A percentile compares a stretch with the other conserved stretches of the same genome.
Conservation (phyloP, 2,888 invertebrate species). For the Philereme transversata region DNA sequence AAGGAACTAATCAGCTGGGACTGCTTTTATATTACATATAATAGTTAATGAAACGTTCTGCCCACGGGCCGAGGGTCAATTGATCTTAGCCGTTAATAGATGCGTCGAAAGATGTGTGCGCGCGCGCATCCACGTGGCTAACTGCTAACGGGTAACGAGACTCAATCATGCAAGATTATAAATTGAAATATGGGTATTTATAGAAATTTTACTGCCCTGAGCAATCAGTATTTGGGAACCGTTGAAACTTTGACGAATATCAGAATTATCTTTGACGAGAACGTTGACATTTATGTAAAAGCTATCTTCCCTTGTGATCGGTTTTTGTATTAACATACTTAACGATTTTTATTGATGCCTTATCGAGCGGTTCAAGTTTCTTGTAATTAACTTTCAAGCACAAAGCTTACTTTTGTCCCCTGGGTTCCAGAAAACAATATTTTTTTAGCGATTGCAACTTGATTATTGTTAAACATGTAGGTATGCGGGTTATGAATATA, state of each 20-base stretch:
- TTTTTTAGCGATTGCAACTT: too few species aligned
- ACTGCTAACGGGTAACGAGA: constrained; percentile 60
- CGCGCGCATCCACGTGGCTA: constrained; percentile 50
- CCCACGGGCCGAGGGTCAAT: constrained; percentile 72
- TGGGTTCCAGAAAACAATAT: not conserved
- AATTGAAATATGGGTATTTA: constrained; percentile 61
- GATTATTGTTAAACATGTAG: too few species aligned
- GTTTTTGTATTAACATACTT: constrained; percentile 36
- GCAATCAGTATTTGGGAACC: constrained; percentile 56
- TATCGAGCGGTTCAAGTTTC: constrained; percentile 32
- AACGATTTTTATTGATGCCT: constrained; percentile 33
- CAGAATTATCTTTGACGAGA: constrained; percentile 37
- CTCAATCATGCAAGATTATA: constrained; percentile 60
- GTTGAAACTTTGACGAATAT: constrained; percentile 37
- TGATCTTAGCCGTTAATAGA: constrained; percentile 76
- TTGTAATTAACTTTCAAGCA: constrained; percentile 15
- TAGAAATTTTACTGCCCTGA: constrained; percentile 53
- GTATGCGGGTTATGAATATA: constrained; percentile 24
- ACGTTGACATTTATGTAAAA: constrained; percentile 40
- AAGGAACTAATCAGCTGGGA: constrained; percentile 74
- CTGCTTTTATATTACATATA: constrained; percentile 77
- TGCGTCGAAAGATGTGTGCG: constrained; percentile 70
- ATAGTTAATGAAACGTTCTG: constrained; percentile 80
- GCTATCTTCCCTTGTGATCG: constrained; percentile 33
- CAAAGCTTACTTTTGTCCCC: not conserved